Evolutionary conservation across 2,113 vertebrate species (phyloP), one percentile per base, ranked within the genome.

Genomic region (Sinocyclocheilus rhinocerous): DNA sequence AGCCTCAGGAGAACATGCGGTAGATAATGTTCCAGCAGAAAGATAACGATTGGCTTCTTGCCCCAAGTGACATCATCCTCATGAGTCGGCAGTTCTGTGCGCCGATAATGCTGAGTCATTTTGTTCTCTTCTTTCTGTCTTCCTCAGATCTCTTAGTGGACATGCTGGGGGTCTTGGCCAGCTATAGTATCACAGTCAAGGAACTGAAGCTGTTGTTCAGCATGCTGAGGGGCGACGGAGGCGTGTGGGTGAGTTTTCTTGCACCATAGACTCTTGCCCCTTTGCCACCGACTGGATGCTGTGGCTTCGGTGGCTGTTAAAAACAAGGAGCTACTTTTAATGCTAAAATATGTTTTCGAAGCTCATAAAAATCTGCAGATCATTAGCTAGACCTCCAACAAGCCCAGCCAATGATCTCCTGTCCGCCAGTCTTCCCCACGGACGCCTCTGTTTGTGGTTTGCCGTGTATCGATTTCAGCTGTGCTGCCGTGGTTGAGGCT

Each of bases 131-230:
- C 65, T 52, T 26, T 93, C 90, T 91, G 70, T 89, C 67, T 63
- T 26, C 93, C 90, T 91, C 93, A 99, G 97, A 99, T 96, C 97
- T 99, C 88, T 95, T 99, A 93, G 98, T 99, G 95, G 98, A 99
- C 94, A 99, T 99, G 97, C 95, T 99, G 94, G 98, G 98, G 92
- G 98, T 99, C 93, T 95, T 99, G 95, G 98, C 98, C 93, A 99
- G 98, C 95, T 99, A 99, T 95, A 99, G 98, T 94, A 99, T 99
- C 96, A 99, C 98, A 90, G 98, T 99, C 88, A 99, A 98, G 93
- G 98, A 99, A 89, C 94, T 99, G 94, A 99, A 99, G 95, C 96
- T 98, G 92, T 96, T 99, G 90, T 99, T 99, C 95, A 99, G 98
- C 93, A 99, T 99, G 98, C 95, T 99, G 92, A 97, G 97, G 92